Base-by-base conservation (phyloP, 2,888 invertebrate genomes). In the Pterobdella sp. region DNA sequence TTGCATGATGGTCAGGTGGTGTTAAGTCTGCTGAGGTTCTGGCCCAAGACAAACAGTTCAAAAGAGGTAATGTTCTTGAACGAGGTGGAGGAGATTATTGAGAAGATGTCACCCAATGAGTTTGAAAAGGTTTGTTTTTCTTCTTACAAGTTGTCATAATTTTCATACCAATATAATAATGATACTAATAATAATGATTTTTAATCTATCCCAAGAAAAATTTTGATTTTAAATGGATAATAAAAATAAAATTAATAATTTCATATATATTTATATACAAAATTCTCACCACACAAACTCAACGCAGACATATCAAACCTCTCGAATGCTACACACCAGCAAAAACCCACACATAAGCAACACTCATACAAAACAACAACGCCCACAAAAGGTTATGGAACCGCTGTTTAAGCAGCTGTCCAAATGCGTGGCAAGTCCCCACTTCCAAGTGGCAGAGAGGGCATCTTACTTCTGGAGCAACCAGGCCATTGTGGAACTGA, bases 1-100 rank as follows among this genome's bases (percentile, higher is more conserved):
- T 18, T 18, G 14, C n/a, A 37, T 71, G 26, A 1, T 60, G 77
- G 78, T 1, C 81, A 86, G 83, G 87, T 98, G 77, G 92, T 98
- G 81, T 91, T 91, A 84, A 94, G 95, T 80, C 89, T 98, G 81
- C 88, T 99, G 81, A 98, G 97, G 86, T 97, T 94, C 87, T 98
- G 98, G 98, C 98, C 98, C 82, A 96, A 97, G 87, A 97, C 66
- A 22, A 96, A 96, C 87, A 96, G 95, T 87, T 96, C 95, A 86
- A 98, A 98, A 87, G 97, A 98, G 88, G 97, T 98, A 79, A 98
- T 98, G 97, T 98, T 97, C 87, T 88, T 98, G 83, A 96, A 97
- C 76, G 98, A 99, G 87, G 90, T 98, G 80, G 98, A 99, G 86
- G 98, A 99, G 86, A 94, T 99, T 81, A 87, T 99, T 84, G 98